Evolutionary conservation across 2,888 invertebrate species (phyloP).

Genomic region (Sphaerophoria taeniata): DNA sequence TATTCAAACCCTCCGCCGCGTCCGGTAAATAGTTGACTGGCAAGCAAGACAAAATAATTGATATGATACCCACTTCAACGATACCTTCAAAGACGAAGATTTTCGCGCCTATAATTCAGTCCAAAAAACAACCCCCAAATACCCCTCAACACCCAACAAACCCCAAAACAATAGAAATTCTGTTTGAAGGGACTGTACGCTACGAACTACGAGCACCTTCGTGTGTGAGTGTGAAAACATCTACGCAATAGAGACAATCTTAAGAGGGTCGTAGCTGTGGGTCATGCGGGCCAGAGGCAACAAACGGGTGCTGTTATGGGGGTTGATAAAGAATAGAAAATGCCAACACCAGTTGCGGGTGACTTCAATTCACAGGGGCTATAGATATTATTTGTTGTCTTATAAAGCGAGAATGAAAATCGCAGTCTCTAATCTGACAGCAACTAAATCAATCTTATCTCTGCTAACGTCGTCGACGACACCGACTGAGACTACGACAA

Average conservation of each 20-base stretch:
- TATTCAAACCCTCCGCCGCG: neutral
- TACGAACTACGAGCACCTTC: no score
- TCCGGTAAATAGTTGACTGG: no score
- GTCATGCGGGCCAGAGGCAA: neutral
- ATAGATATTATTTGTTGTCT: conserved; percentile 27
- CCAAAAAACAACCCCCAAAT: conserved; percentile 1
- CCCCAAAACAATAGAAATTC: neutral
- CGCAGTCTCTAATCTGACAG: conserved; percentile 69
- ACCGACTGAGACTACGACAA: neutral
- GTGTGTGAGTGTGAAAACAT: conserved; percentile 5
- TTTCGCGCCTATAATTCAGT: conserved; percentile 63
- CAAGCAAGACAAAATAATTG: conserved; percentile 44
- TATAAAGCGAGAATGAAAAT: conserved; percentile 51
- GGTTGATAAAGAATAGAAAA: conserved; percentile 59
- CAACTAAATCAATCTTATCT: conserved; percentile 57
- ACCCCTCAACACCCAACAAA: neutral
- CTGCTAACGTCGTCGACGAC: conserved; percentile 10
- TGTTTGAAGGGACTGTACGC: no score
- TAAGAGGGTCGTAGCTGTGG: conserved; percentile 47
- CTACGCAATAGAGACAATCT: conserved; percentile 37
- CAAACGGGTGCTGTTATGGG: conserved; percentile 1
- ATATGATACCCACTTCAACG: conserved; percentile 41
- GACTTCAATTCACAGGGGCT: conserved; percentile 43
- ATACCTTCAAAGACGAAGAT: conserved; percentile 46
- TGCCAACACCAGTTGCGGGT: conserved; percentile 72